These are phyloP conservation scores for Pseudorasbora parva DNA, from an alignment of 2,113 vertebrate genomes.

Conservation along the genomic window DNA sequence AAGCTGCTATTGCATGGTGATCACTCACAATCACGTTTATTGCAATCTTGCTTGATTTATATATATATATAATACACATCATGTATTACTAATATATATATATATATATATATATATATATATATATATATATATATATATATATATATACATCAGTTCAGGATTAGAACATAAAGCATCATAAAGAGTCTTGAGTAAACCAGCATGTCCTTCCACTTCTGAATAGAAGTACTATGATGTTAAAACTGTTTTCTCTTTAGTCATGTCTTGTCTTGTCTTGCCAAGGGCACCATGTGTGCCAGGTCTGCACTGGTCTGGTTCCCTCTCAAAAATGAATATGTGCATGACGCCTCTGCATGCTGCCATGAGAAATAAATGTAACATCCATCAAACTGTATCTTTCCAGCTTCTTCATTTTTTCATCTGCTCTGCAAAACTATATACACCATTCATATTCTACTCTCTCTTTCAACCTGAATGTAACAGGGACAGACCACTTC, in stretches of 20 bases:
- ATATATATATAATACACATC: background rate
- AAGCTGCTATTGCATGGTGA: background rate
- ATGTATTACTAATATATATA: too few relatives aligned
- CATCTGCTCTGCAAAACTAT: background rate
- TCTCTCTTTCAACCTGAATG: background rate
- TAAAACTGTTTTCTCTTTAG: conserved; percentile 9
- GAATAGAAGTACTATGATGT: background rate
- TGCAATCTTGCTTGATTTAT: background rate
- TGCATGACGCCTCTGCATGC: background rate
- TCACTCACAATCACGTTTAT: background rate
- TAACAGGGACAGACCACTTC: background rate
- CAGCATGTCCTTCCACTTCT: background rate
- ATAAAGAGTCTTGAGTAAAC: background rate
- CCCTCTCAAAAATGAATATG: background rate
- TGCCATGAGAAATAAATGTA: conserved; percentile 19
- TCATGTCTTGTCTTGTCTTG: conserved; percentile 25
- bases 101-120: too few relatives aligned
- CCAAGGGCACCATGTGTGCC: background rate
- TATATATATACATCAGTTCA: background rate
- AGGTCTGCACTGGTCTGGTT: background rate
- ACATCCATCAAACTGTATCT: conserved; percentile 12
- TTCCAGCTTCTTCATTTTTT: background rate
- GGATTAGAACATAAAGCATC: background rate
- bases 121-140: too few relatives aligned
- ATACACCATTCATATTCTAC: background rate